phyloP scores from a whole-genome alignment of 2,888 invertebrate genomes.

The Abrostola triplasia region DNA sequence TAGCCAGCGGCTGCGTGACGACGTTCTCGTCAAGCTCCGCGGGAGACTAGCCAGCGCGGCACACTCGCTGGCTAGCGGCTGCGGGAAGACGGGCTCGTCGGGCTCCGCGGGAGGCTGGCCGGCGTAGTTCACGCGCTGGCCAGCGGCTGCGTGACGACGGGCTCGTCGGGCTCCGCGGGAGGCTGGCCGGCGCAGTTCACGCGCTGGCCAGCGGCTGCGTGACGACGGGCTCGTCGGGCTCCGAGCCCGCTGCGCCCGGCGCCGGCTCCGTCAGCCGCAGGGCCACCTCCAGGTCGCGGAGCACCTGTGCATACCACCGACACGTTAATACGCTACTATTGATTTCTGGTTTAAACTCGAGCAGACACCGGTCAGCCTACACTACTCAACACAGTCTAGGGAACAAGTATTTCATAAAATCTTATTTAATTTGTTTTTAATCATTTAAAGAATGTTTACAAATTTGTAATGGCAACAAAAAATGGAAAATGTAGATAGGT shows the following conservation, averaged over 20 bases:
- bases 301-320: slow-evolving; percentile 84
- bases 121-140: slow-evolving; percentile 78
- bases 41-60: slow-evolving; percentile 61
- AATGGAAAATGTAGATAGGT: too few relatives aligned
- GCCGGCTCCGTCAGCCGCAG: slow-evolving; percentile 89
- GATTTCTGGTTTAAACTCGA: background rate
- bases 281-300: slow-evolving; percentile 96
- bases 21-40: slow-evolving; percentile 80
- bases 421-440: too few relatives aligned
- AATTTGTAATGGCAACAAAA: too few relatives aligned
- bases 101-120: slow-evolving; percentile 30
- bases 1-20: slow-evolving; percentile 84
- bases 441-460: too few relatives aligned
- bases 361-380: too few relatives aligned
- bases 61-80: slow-evolving; percentile 81
- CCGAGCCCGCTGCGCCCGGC: slow-evolving; percentile 85
- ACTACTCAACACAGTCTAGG: too few relatives aligned
- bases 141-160: slow-evolving; percentile 87
- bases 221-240: slow-evolving; percentile 86
- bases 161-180: slow-evolving; percentile 69
- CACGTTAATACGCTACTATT: background rate
- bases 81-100: slow-evolving; percentile 87
- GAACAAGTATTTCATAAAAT: too few relatives aligned
- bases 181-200: slow-evolving; percentile 69
- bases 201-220: slow-evolving; percentile 83